Percentiles rank a stretch among this genome's conserved stretches.
phyloP scores from a whole-genome alignment of 2,888 invertebrate genomes.

The Eudemis profundana region DNA sequence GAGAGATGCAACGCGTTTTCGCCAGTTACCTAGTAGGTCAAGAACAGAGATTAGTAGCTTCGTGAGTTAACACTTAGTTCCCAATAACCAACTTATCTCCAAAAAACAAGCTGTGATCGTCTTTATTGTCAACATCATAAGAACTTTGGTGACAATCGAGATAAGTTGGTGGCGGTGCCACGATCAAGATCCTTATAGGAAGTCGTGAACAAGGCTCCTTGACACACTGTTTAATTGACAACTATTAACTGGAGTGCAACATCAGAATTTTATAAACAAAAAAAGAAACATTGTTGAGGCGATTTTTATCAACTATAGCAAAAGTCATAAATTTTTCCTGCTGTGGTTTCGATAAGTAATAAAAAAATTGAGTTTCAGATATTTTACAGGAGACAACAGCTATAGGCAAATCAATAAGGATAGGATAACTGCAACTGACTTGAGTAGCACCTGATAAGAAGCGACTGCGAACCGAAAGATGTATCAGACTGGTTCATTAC shows the following conservation, averaged over 20 bases:
- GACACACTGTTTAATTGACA: slow-evolving; percentile 1
- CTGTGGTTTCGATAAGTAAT: too few relatives aligned
- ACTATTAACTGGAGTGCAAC: neutral
- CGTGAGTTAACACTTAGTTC: slow-evolving; percentile 30
- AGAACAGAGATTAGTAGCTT: slow-evolving; percentile 33
- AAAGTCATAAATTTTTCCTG: too few relatives aligned
- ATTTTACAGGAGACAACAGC: too few relatives aligned
- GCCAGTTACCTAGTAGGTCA: slow-evolving; percentile 36
- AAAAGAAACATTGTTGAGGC: too few relatives aligned
- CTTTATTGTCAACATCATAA: neutral
- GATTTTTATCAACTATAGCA: too few relatives aligned
- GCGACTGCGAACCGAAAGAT: too few relatives aligned
- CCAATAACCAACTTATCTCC: neutral
- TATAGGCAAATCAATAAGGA: too few relatives aligned
- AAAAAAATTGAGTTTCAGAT: too few relatives aligned
- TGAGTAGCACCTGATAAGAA: too few relatives aligned
- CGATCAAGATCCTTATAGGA: slow-evolving; percentile 11
- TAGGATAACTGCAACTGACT: too few relatives aligned
- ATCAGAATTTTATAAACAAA: neutral
- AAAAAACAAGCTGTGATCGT: neutral
- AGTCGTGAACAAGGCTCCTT: slow-evolving; percentile 14
- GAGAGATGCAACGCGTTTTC: slow-evolving; percentile 29
- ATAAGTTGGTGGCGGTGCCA: neutral
- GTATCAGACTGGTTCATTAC: too few relatives aligned
- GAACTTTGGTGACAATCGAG: neutral